A percentile compares a stretch with the other conserved stretches of the same genome.
Conservation (phyloP, 2,888 invertebrate species). For the Carcina quercana region DNA sequence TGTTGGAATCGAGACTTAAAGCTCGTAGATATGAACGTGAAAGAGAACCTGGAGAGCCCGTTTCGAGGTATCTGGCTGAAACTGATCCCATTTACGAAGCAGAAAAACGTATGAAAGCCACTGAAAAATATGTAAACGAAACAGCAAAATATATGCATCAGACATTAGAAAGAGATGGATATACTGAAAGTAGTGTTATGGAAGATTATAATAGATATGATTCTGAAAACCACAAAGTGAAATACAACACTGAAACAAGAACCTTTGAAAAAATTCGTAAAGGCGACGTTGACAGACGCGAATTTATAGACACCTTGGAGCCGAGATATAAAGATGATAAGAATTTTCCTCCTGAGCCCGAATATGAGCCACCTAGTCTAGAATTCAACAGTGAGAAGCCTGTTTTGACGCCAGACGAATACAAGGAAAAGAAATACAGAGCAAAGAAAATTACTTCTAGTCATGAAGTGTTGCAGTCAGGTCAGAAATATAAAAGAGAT, state of each 20-base stretch:
- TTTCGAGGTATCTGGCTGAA: constrained; percentile 59
- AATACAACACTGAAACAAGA: constrained; percentile 58
- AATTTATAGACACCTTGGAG: constrained; percentile 46
- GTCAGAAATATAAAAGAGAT: constrained; percentile 65
- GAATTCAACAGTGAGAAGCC: constrained; percentile 73
- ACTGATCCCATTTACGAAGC: constrained; percentile 64
- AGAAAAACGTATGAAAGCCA: constrained; percentile 64
- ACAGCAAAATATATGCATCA: constrained; percentile 73
- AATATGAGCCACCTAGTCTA: constrained; percentile 79
- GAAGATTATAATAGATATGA: constrained; percentile 69
- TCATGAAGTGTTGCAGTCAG: constrained; percentile 58
- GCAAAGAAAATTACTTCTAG: constrained; percentile 64
- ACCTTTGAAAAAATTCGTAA: constrained; percentile 48
- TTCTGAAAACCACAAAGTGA: constrained; percentile 56
- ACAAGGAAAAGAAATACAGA: constrained; percentile 68
- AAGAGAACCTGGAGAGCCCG: constrained; percentile 48
- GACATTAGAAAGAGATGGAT: constrained; percentile 72
- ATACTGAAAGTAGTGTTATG: constrained; percentile 64
- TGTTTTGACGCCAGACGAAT: constrained; percentile 76
- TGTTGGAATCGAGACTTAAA: constrained; percentile 84
- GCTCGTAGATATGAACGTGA: constrained; percentile 70
- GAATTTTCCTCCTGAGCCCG: constrained; percentile 64
- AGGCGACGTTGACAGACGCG: constrained; percentile 52
- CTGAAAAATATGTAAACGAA: constrained; percentile 72
- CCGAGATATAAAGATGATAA: constrained; percentile 40